phyloP scores from a whole-genome alignment of 2,797 vertebrate species.

The Corythornis leucogaster region DNA sequence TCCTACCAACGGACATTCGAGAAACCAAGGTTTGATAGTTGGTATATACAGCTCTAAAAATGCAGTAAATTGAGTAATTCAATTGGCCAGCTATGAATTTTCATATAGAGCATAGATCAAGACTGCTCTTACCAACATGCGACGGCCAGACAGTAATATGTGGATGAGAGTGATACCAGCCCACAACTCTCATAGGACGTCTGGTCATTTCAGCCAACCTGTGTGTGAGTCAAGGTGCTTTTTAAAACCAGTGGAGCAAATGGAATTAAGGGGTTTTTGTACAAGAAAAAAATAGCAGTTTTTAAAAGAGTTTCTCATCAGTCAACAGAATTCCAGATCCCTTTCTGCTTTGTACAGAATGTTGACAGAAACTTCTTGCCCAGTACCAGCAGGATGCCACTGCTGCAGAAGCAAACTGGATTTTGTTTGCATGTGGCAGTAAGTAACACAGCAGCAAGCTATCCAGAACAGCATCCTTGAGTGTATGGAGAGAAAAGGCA shows the following conservation, averaged over 20 bases:
- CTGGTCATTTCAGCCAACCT: constrained; percentile 93
- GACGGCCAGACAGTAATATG: constrained; percentile 99
- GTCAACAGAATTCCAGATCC: background rate
- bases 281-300: background rate
- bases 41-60: background rate
- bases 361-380: background rate
- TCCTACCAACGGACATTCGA: rapidly evolving
- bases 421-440: background rate
- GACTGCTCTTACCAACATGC: constrained; percentile 86
- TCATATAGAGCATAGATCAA: background rate
- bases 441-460: background rate
- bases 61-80: background rate
- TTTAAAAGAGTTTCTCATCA: background rate
- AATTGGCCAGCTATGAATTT: background rate
- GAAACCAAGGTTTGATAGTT: background rate
- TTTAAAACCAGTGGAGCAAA: background rate
- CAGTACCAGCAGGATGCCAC: background rate
- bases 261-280: no score
- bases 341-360: background rate
- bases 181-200: constrained; percentile 93
- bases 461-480: background rate
- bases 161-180: constrained; percentile 98
- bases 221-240: constrained; percentile 80
- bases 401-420: background rate
- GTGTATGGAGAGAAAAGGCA: rapidly evolving